A percentile compares a stretch with the other conserved stretches of the same genome.
These are phyloP conservation scores for Papilio aristodemus DNA, from an alignment of 1,140 invertebrate genomes.

Conservation along the genomic window DNA sequence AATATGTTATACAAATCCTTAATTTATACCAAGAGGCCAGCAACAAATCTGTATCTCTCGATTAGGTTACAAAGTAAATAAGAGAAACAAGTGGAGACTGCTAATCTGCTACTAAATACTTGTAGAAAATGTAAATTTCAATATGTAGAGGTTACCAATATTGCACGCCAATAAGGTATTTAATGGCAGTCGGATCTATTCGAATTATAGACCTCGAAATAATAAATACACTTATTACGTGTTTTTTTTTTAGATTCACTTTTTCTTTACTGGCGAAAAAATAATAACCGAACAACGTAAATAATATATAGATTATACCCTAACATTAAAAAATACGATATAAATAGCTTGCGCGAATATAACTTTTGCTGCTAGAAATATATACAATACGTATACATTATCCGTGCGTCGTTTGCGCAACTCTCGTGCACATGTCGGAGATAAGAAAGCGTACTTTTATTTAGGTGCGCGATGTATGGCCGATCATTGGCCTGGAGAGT, in stretches of 20 bases:
- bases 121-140: not conserved
- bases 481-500: conserved; percentile 73
- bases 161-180: too few species aligned
- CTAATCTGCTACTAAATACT: too few species aligned
- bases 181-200: too few species aligned
- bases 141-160: too few species aligned
- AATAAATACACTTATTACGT: too few species aligned
- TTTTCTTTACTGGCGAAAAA: too few species aligned
- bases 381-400: conserved; percentile 21
- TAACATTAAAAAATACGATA: not conserved
- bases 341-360: conserved; percentile 16
- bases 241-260: too few species aligned
- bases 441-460: conserved; percentile 77
- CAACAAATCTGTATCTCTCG: too few species aligned
- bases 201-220: too few species aligned
- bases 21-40: too few species aligned
- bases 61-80: too few species aligned
- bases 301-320: not conserved
- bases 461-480: conserved; percentile 59
- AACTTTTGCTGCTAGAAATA: not conserved
- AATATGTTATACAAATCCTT: not conserved
- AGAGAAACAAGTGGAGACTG: too few species aligned
- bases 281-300: not conserved
- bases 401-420: conserved; percentile 63
- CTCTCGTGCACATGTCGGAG: conserved; percentile 61